A percentile compares a stretch with the other conserved stretches of the same genome.
phyloP scores from a whole-genome alignment of 2,113 vertebrate species.

The Chaetodon auriga region DNA sequence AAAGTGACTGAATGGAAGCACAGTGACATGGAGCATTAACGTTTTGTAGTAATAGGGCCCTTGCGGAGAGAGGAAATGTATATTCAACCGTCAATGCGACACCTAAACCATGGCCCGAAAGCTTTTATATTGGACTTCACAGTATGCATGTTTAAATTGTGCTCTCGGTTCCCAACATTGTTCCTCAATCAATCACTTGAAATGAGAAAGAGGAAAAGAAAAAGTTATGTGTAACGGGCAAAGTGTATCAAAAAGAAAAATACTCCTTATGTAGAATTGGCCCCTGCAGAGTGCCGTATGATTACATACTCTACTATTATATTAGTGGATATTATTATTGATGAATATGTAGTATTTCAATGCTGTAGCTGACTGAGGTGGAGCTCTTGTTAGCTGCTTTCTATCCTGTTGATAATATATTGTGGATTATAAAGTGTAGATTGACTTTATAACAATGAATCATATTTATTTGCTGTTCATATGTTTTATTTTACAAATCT shows the following conservation, averaged over 20 bases:
- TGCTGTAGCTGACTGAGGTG: not conserved
- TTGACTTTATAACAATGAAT: not conserved
- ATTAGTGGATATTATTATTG: not conserved
- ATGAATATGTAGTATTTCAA: not conserved
- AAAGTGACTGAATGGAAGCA: slow-evolving; percentile 75
- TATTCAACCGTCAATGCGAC: slow-evolving; percentile 26
- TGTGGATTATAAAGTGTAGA: not conserved
- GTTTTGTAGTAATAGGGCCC: slow-evolving; percentile 67
- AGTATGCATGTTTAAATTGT: not conserved
- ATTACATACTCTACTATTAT: not conserved
- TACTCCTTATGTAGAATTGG: not conserved
- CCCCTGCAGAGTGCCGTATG: not conserved
- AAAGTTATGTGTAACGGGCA: not conserved
- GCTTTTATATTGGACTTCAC: not conserved
- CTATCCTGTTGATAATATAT: not conserved
- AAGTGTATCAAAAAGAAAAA: not conserved
- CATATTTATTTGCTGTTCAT: not conserved
- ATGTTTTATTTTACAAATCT: not conserved
- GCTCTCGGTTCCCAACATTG: not conserved
- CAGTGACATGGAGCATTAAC: slow-evolving; percentile 67
- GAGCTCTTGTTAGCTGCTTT: not conserved
- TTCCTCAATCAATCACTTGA: not conserved
- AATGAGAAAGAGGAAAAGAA: not conserved
- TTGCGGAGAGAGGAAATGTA: slow-evolving; percentile 40
- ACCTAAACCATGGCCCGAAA: slow-evolving; percentile 13